Evolutionary conservation across 30 jellyfish, hydroid and myxozoan genomes (phyloP), one percentile per base, ranked within the genome.

Genomic region (Aurelia sp.): DNA sequence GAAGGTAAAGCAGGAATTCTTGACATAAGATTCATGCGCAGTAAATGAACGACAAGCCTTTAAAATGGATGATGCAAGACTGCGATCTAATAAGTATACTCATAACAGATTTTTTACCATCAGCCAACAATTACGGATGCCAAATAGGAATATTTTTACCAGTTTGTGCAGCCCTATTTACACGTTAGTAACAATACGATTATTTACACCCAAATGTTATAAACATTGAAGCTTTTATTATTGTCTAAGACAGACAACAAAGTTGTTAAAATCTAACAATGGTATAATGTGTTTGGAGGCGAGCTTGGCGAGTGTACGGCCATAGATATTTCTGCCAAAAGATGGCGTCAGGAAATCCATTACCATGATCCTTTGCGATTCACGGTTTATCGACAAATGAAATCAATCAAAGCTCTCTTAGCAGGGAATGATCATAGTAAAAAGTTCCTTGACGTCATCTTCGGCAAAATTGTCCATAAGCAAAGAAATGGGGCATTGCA

Each of bases 161-260:
- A 82, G 92, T 70, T 84, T 84, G 87, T 84, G 93, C 93, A 72
- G 74, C 87, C 88, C 93, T 68, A 72, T 84, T 7, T 84, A 84
- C 93, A 84, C 52, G 57, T 68, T 35, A 63, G 41, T 84, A 61
- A 15, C 62, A 72, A 58, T 73, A 73, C 47, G 8, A 27, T 47
- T 84, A 84, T 84, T 55, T 84, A 84, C 93, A 84, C 93, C 93
- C 88, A 13, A 21, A 81, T 70, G 41, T 72, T 60, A 84, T 84
- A 72, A 41, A 81, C 67, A 81, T 33, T 47, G 30, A 44, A 44
- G 55, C 55, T 44, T 35, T 40, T 53, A 48, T 27, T 16, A 11
- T 19, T 40, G 70, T 63, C 74, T 57, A 40, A 60, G 53, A 19
- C 12, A 74, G 50, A 18, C 35, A 52, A 27, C 48, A 44, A 44